Evolutionary conservation across 2,888 invertebrate species (phyloP), one percentile per base, ranked within the genome.

Genomic region (Cryptophagus acutangulus): DNA sequence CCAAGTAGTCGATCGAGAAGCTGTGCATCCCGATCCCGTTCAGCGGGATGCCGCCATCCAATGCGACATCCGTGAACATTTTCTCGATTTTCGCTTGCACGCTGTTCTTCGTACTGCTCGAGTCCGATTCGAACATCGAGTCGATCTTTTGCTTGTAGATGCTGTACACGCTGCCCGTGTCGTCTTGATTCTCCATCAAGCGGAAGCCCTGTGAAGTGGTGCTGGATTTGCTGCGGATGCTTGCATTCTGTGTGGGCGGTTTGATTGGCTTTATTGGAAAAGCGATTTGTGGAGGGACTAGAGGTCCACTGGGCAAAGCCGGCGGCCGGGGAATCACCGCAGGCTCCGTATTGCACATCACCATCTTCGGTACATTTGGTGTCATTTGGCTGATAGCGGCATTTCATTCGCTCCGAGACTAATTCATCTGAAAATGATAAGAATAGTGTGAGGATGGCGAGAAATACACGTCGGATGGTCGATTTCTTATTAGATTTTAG

Each of bases 81-180:
- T 83, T 81, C 64, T 90, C 89, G 67, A 91, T 90, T 57, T 85
- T 80, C 10, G 86, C 88, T 66, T 91, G 90, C 2, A 90, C 87
- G 38, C 82, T 82, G 58, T 87, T 87, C 55, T 77, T 79, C 20
- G 77, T 74, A 59, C 64, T 57, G 48, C 61, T 73, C 53, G 55
- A 60, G 48, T 59, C 70, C 42, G 59, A 65, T 44, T 73, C 72
- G 70, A 91, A 91, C 70, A 91, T 82, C 15, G 87, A 80, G 71
- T 91, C 91, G 62, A 91, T 91, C 66, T 85, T 81, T 60, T 85
- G 82, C 67, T 87, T 88, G 71, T 87, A 87, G 43, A 81, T 74
- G 41, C 84, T 82, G 58, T 82, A 78, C 2, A 71, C 59, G 45
- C 69, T 69, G 13, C 66, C 62, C 1, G 65, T 60, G 31, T 63